Conservation (phyloP, 2,888 invertebrate species). For the Agrotis exclamationis region DNA sequence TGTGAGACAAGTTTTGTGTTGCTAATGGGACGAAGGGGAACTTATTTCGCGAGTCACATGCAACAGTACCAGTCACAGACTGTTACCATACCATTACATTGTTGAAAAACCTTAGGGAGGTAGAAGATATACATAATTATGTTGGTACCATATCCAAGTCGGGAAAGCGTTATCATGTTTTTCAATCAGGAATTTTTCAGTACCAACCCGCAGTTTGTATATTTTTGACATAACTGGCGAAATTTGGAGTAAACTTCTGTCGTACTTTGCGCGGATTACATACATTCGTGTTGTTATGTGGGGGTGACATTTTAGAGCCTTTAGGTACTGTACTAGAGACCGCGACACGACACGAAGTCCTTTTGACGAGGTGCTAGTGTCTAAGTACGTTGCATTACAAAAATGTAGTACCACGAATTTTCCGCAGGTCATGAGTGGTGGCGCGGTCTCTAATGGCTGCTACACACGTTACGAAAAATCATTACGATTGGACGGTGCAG, state of each 20-base stretch:
- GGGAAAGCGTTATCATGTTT: not conserved
- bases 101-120: not conserved
- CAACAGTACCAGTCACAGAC: conserved; percentile 34
- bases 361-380: no score
- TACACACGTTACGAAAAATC: no score
- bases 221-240: not conserved
- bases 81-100: conserved; percentile 27
- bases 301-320: not conserved
- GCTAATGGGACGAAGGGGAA: conserved; percentile 16
- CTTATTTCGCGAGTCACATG: conserved; percentile 24
- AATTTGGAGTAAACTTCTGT: not conserved
- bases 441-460: no score
- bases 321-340: no score
- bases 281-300: not conserved
- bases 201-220: not conserved
- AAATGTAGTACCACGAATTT: no score
- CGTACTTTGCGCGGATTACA: not conserved
- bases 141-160: not conserved
- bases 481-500: no score
- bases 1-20: conserved; percentile 27
- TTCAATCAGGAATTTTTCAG: not conserved
- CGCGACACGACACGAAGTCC: no score
- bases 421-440: no score
- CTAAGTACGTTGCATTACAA: no score
- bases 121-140: not conserved